Percentiles rank a stretch among this genome's conserved stretches.
phyloP scores from a whole-genome alignment of 2,113 vertebrate genomes.

The Pristiophorus japonicus region DNA sequence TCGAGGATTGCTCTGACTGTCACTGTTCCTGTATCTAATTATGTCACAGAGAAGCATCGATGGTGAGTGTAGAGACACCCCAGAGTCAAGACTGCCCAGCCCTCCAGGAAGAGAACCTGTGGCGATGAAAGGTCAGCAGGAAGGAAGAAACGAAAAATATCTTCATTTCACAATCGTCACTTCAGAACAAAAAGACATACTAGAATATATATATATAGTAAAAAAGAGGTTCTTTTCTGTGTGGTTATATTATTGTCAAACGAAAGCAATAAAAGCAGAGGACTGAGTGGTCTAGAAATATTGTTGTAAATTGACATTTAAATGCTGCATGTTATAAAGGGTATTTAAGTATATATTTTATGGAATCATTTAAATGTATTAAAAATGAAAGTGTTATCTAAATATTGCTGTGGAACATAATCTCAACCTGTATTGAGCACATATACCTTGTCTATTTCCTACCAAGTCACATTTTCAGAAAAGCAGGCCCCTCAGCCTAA shows the following conservation, averaged over 20 bases:
- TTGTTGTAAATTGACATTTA: neutral
- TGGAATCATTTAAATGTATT: neutral
- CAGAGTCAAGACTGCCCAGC: neutral
- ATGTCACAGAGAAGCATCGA: neutral
- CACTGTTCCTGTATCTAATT: neutral
- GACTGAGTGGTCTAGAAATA: neutral
- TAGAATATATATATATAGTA: neutral
- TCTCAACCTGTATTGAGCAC: neutral
- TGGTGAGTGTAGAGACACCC: neutral
- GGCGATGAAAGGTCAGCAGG: neutral
- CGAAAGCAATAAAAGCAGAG: neutral
- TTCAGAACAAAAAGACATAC: neutral
- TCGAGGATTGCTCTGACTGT: neutral
- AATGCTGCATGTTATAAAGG: neutral
- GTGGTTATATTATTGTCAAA: neutral
- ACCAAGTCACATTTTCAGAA: neutral
- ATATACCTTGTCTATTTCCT: neutral
- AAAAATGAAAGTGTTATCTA: neutral
- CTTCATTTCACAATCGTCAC: neutral
- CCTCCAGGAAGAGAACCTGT: neutral
- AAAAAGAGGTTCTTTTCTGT: neutral
- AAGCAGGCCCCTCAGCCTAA: neutral
- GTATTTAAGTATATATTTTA: neutral
- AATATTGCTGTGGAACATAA: neutral
- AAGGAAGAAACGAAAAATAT: neutral